Percentiles rank a stretch among this genome's conserved stretches.
These are phyloP conservation scores for Notolepis coatsorum DNA, from an alignment of 2,797 vertebrate genomes.

Conservation along the genomic window DNA sequence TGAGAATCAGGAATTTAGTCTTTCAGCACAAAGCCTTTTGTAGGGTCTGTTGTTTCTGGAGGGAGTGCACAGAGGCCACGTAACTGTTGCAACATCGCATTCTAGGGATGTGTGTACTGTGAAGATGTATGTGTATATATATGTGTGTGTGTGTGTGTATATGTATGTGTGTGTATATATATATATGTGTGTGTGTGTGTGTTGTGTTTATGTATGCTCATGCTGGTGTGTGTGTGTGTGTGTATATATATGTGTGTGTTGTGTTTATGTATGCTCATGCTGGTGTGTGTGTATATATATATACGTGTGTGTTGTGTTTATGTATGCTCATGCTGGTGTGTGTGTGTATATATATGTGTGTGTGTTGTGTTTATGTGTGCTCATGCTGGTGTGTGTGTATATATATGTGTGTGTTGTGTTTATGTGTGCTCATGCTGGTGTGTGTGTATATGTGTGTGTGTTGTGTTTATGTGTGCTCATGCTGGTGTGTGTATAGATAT, in stretches of 20 bases:
- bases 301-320: slow-evolving; percentile 19
- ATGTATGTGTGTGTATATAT: background rate
- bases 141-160: background rate
- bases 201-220: slow-evolving; percentile 11
- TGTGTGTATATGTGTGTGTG: slow-evolving; percentile 19
- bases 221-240: background rate
- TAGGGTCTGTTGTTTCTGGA: slow-evolving; percentile 73
- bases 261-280: slow-evolving; percentile 9
- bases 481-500: slow-evolving; percentile 10
- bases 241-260: slow-evolving; percentile 15
- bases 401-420: slow-evolving; percentile 21
- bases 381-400: background rate
- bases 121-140: background rate
- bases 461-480: slow-evolving; percentile 12
- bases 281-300: background rate
- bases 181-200: slow-evolving; percentile 9
- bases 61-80: slow-evolving; percentile 40
- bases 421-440: slow-evolving; percentile 2
- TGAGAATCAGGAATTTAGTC: slow-evolving; percentile 72
- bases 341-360: slow-evolving; percentile 11
- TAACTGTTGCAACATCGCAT: slow-evolving; percentile 52
- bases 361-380: slow-evolving; percentile 13
- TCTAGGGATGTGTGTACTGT: slow-evolving; percentile 21
- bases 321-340: background rate
- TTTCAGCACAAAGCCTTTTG: slow-evolving; percentile 67